Evolutionary conservation across 2,888 invertebrate genomes (phyloP).

Genomic region (Macrophya alboannulata): DNA sequence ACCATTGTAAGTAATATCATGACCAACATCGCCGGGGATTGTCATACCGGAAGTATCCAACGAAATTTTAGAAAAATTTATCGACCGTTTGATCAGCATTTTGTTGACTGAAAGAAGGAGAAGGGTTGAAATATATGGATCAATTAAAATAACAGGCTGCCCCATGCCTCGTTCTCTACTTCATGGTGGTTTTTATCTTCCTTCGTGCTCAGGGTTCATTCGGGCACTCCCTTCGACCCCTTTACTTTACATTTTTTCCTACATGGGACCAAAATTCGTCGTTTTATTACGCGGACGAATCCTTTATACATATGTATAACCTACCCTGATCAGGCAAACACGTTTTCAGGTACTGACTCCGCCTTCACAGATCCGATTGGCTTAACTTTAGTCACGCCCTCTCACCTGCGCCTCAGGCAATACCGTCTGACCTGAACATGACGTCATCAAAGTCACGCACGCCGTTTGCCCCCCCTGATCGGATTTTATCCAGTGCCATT

Average conservation of each 20-base stretch:
- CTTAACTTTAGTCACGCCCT: conserved; percentile 73
- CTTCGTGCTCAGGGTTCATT: conserved; percentile 34
- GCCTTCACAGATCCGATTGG: conserved; percentile 76
- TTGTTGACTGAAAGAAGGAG: neutral
- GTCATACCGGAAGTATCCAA: neutral
- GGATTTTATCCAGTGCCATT: conserved; percentile 55
- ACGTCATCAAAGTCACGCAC: conserved; percentile 75
- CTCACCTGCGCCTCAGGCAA: conserved; percentile 74
- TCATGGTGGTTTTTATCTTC: neutral
- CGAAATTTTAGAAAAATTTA: neutral
- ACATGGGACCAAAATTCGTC: neutral
- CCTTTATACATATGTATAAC: neutral
- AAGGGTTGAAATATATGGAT: neutral
- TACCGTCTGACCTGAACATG: conserved; percentile 66
- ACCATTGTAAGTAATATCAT: neutral
- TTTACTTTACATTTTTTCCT: neutral
- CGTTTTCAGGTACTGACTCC: conserved; percentile 73
- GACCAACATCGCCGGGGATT: neutral
- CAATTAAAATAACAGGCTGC: conserved; percentile 29
- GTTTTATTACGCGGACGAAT: conserved; percentile 18
- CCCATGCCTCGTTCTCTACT: conserved; percentile 24
- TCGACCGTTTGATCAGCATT: neutral
- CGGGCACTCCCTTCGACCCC: neutral
- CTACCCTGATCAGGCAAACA: conserved; percentile 71
- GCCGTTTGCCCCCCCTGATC: conserved; percentile 60